Base-by-base conservation (phyloP, 2,888 invertebrate species). In the Leptarthrus brevirostris region DNA sequence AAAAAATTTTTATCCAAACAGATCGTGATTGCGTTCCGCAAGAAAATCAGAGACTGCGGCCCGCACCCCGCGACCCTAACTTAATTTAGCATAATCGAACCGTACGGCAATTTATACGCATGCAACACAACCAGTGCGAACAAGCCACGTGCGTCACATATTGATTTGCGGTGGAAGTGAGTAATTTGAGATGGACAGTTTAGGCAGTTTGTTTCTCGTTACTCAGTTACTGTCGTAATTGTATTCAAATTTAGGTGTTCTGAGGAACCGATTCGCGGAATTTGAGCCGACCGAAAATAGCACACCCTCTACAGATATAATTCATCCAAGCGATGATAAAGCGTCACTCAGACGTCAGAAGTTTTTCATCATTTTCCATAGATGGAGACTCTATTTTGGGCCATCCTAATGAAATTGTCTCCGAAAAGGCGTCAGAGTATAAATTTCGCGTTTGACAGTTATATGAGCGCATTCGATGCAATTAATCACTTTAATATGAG, bases 81-180 rank as follows among this genome's bases (percentile, higher is more conserved):
- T 30, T 54, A 54, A 54, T 54, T 24, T 54, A 54, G 26, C 54
- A 30, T 6, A 49, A 24, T 6, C 26, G 26, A 49, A 24, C 2
- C 26, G 16, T 49, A 14, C n/a, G 69, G 34, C 8, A 4, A 22
- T 69, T 52, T 16, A 36, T 69, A 69, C 69, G 69, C 69, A 69
- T 69, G 69, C 49, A 69, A 69, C 34, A 49, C 26, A 34, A 52
- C 69, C 69, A 69, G 52, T 52, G 34, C 69, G 69, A 52, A 34
- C 52, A 30, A 30, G 69, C 49, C 64, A 64, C 74, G 74, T 74
- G 74, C 72, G 64, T 72, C 70, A 74, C 58, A 74, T 74, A 72
- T 53, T 74, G 61, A 74, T 74, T 64, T 52, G 52, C 47, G 24
- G 18, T 64, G n/a, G 20, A 52, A 56, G 34, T 58, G 54, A 49